phyloP scores from a whole-genome alignment of 1,140 invertebrate genomes.

The Drosophila nigromelanica region DNA sequence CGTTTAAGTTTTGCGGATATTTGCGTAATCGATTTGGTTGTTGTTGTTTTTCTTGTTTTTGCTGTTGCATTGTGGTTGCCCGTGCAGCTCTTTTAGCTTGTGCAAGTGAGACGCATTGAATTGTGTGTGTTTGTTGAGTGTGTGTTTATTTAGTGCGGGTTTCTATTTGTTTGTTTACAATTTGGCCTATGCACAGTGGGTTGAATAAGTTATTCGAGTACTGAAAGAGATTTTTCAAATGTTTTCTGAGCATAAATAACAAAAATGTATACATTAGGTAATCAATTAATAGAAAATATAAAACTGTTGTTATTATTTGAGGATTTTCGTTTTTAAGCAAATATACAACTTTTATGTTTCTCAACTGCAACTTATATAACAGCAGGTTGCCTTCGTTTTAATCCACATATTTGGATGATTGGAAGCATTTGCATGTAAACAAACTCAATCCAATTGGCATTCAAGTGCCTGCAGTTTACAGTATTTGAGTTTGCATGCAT shows the following conservation, averaged over 20 bases:
- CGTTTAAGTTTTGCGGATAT: slow-evolving; percentile 41
- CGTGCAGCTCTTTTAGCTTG: slow-evolving; percentile 15
- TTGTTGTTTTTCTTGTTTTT: slow-evolving; percentile 28
- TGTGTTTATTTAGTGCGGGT: slow-evolving; percentile 37
- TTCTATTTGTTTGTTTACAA: slow-evolving; percentile 43
- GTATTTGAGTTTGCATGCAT: slow-evolving; percentile 66
- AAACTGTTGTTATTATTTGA: slow-evolving; percentile 1
- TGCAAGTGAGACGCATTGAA: slow-evolving; percentile 4
- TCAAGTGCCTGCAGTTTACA: slow-evolving; percentile 69
- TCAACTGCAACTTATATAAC: neutral
- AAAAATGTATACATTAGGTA: neutral
- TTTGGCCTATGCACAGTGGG: slow-evolving; percentile 30
- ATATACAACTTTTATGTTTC: neutral
- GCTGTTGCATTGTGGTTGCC: slow-evolving; percentile 16
- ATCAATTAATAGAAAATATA: slow-evolving; percentile 6
- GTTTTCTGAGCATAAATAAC: neutral
- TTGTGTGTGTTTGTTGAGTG: slow-evolving; percentile 10
- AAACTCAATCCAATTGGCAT: slow-evolving; percentile 60
- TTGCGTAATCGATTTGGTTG: slow-evolving; percentile 57
- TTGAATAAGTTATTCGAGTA: neutral
- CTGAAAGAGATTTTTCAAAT: slow-evolving; percentile 4
- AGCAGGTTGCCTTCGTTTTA: neutral
- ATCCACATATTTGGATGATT: neutral
- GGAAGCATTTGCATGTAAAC: slow-evolving; percentile 14
- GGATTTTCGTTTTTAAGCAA: neutral